Conservation (phyloP, 1,140 invertebrate genomes). For the Solenopsis invicta region DNA sequence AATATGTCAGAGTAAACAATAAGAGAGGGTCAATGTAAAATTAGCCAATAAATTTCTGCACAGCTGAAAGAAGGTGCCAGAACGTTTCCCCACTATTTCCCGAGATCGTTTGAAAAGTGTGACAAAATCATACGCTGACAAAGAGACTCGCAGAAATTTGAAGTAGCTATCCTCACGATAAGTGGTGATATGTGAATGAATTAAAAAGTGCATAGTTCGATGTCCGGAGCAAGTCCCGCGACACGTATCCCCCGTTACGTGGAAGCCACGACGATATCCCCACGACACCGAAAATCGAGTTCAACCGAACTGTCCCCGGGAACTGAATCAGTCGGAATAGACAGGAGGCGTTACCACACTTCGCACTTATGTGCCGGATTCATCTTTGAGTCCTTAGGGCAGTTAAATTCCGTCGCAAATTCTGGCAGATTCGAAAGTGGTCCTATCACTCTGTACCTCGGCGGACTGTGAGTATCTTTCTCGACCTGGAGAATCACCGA, state of each 20-base stretch:
- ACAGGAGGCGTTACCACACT: constrained; percentile 92
- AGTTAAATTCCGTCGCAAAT: constrained; percentile 96
- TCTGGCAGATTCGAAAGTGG: constrained; percentile 96
- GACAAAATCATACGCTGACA: constrained; percentile 1
- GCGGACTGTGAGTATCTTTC: constrained; percentile 94
- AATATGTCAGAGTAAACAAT: neutral
- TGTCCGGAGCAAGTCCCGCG: constrained; percentile 8
- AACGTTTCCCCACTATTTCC: neutral
- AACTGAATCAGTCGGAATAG: neutral
- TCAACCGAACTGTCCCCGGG: constrained; percentile 33
- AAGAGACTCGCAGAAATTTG: neutral
- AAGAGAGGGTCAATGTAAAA: neutral
- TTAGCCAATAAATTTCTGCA: neutral
- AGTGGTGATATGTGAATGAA: constrained; percentile 34
- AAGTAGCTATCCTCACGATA: neutral
- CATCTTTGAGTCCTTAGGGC: constrained; percentile 93
- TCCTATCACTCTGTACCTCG: constrained; percentile 94
- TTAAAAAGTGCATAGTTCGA: constrained; percentile 35
- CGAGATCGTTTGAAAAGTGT: neutral
- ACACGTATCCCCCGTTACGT: neutral
- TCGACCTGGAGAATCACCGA: constrained; percentile 92
- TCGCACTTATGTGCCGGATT: constrained; percentile 96
- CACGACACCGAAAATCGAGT: neutral
- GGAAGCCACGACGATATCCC: constrained; percentile 8
- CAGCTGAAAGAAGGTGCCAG: neutral